Evolutionary conservation across 2,888 invertebrate genomes (phyloP).

Genomic region (Parapristionchus giblindavisi): DNA sequence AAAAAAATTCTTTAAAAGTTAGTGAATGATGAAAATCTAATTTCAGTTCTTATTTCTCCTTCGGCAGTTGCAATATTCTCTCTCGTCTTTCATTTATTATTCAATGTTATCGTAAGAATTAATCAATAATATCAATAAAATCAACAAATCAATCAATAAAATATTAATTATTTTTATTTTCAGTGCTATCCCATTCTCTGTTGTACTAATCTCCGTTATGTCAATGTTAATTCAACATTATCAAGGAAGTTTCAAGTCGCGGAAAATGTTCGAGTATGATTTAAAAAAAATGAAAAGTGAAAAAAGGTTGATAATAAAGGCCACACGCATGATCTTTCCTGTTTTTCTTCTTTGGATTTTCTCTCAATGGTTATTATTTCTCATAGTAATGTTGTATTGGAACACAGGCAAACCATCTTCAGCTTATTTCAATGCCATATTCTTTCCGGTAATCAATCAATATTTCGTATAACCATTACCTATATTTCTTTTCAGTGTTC

Average conservation of each 20-base stretch:
- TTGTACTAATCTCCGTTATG: constrained; percentile 18
- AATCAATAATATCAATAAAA: not conserved
- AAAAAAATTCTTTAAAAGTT: not conserved
- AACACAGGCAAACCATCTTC: not conserved
- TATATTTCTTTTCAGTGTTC: not conserved
- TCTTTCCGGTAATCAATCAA: not conserved
- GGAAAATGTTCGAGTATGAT: constrained; percentile 13
- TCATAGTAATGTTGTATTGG: not conserved
- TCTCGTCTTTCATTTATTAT: not conserved
- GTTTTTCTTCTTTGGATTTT: constrained; percentile 11
- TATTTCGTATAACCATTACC: no score
- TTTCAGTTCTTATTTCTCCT: constrained; percentile 12
- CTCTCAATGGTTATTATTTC: constrained; percentile 17
- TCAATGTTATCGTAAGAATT: constrained; percentile 8
- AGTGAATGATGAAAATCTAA: not conserved
- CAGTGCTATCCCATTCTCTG: constrained; percentile 9
- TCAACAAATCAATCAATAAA: no score
- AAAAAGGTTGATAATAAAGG: not conserved
- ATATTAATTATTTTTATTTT: not conserved
- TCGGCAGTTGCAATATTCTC: constrained; percentile 11
- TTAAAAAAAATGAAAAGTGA: not conserved
- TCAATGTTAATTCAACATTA: constrained; percentile 4
- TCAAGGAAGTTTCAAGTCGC: constrained; percentile 23
- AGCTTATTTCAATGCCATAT: constrained; percentile 14
- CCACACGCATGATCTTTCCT: constrained; percentile 27